Base-by-base conservation (phyloP, 1,140 invertebrate genomes). In the Liolophura sinensis region DNA sequence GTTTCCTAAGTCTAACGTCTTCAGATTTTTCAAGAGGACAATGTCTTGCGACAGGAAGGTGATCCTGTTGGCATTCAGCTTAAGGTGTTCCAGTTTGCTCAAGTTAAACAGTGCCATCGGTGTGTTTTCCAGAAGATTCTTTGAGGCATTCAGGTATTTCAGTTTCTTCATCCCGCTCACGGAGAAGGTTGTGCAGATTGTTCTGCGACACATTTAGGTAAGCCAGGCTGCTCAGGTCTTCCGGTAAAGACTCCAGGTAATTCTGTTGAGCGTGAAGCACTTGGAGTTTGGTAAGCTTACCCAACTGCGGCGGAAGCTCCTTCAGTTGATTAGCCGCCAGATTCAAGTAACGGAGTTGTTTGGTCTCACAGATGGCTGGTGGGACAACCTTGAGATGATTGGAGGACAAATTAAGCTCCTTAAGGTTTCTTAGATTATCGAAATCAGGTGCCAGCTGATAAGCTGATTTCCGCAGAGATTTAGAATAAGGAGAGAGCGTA, bases 191-290 rank as follows among this genome's bases (percentile, higher is more conserved):
- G 15, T 68, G 68, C 1, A 83, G 66, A 18, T 76, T 62, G 61
- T 83, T 82, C 12, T 75, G 56, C 9, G 79, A 55, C 5, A 81
- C 55, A 65, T 82, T 81, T 3, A 82, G 72, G 59, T 78, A 78
- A n/a, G 73, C 69, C 1, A 83, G 65, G 27, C 72, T 70, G 12
- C 31, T 59, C 27, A 82, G 76, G 7, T 61, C 57, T 27, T 76
- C 67, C 16, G 78, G 73, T 20, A 83, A 59, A 20, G 67, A 52
- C 12, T 68, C 54, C 1, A 83, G 71, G 15, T 63, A n/a, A 62
- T 83, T 83, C 12, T 65, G 65, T 48, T 82, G 75, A 15, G 76
- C 54, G 27, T 79, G 76, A 6, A 83, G 71, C 14, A 79, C 76
- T 40, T 72, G 63, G 12, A 82, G 67, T 15, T 73, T 61, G 60